These are phyloP conservation scores for Aporophyla nigra DNA, from an alignment of 2,888 invertebrate genomes.

Conservation along the genomic window DNA sequence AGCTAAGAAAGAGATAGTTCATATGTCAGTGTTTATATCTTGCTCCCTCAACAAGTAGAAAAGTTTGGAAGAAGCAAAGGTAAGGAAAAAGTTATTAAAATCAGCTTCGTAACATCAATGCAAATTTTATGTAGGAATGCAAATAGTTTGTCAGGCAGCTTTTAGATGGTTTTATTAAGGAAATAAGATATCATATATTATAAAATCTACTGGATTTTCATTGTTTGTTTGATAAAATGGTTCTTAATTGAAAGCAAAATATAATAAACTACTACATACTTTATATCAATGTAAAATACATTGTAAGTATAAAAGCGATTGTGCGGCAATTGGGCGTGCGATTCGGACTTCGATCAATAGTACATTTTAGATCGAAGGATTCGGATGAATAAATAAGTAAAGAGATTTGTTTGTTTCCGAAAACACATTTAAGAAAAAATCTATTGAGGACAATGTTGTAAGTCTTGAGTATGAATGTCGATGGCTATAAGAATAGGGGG, in stretches of 20 bases:
- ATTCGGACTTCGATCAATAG: too few species aligned
- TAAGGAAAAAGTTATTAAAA: neutral
- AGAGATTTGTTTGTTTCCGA: too few species aligned
- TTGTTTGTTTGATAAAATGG: neutral
- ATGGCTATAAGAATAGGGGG: too few species aligned
- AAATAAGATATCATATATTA: neutral
- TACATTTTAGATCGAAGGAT: too few species aligned
- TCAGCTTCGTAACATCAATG: neutral
- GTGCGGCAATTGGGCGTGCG: too few species aligned
- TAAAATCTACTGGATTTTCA: neutral
- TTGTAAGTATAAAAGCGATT: too few species aligned
- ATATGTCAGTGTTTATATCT: neutral
- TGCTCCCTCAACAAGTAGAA: neutral
- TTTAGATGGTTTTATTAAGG: neutral
- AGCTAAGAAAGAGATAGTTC: neutral
- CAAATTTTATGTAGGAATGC: neutral
- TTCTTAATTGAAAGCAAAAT: neutral
- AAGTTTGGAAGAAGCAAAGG: neutral
- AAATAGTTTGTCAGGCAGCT: neutral
- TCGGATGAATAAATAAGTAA: too few species aligned
- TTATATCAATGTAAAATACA: too few species aligned
- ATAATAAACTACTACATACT: too few species aligned
- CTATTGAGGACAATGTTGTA: too few species aligned
- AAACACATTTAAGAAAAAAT: too few species aligned
- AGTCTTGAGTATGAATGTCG: too few species aligned